Evolutionary conservation across 2,797 vertebrate species (phyloP).

Genomic region (Schizopygopsis malacanthus): DNA sequence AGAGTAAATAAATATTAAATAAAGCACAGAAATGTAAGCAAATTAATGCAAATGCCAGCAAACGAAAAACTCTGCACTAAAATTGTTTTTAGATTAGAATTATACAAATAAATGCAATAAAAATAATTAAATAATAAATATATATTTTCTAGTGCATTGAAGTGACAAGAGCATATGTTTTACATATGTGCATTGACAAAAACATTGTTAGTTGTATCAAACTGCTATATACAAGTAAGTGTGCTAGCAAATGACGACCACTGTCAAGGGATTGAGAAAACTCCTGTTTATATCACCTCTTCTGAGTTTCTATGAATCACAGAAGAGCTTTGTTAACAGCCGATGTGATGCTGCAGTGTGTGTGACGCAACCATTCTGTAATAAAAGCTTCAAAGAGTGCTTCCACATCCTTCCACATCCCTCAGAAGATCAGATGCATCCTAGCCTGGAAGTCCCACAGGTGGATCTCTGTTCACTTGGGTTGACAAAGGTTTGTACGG

Average conservation of each 20-base stretch:
- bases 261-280: slow-evolving; percentile 17
- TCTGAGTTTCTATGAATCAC: slow-evolving; percentile 23
- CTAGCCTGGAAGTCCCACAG: slow-evolving; percentile 9
- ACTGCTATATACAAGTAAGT: background rate
- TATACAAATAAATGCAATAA: background rate
- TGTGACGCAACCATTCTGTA: slow-evolving; percentile 53
- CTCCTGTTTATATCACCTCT: slow-evolving; percentile 15
- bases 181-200: background rate
- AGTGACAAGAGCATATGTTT: background rate
- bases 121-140: background rate
- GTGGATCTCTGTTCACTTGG: slow-evolving; percentile 28
- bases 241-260: background rate
- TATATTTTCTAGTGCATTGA: background rate
- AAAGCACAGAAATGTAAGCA: background rate
- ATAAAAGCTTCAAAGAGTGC: slow-evolving; percentile 48
- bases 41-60: background rate
- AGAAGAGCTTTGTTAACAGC: slow-evolving; percentile 27
- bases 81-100: background rate
- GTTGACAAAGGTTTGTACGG: slow-evolving; percentile 14
- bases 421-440: slow-evolving; percentile 34
- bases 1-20: background rate
- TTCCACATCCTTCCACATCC: background rate
- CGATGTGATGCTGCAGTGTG: slow-evolving; percentile 9
- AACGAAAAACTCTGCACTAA: background rate
- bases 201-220: background rate